Base-by-base conservation (phyloP, 2,888 invertebrate genomes). In the Harpalus rubripes region DNA sequence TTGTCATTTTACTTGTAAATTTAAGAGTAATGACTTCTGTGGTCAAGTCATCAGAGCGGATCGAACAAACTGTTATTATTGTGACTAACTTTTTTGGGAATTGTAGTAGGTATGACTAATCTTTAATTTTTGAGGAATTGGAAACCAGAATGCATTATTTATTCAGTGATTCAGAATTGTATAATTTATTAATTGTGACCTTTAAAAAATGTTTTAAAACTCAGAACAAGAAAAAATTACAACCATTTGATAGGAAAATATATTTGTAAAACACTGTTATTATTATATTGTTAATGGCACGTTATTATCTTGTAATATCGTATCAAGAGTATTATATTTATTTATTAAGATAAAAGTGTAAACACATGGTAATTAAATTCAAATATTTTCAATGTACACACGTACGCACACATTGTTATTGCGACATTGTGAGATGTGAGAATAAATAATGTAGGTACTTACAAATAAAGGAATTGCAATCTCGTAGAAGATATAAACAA, bases 361-460 rank as follows among this genome's bases (percentile, higher is more conserved):
- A 68, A 68, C 68, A 68, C 32, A 68, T 68, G 68, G 32, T 68
- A 68, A 68, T 68, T 63, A 32, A 32, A 68, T 68, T 68, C 39
- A 68, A 68, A 68, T 39, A 68, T 68, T 32, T 68, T 68, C n/a
- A 68, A 22, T 68, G 32, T 68, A 68, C 68, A n/a, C 26, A 68
- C 39, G 68, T 68, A 39, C 39, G n/a, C 26, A 68, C 12, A 7
- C 26, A 68, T 7, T 68, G n/a, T 68, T 12, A 68, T 68, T 68
- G 68, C 68, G 39, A 68, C 68, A 68, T 68, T 32, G 68, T 68
- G n/a, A 39, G 32, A 68, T 32, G 68, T 68, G n/a, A 39, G 32
- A 68, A 68, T 68, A 12, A 39, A 32, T 68, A 65, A 68, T 68
- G 12, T 68, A n/a, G n/a, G n/a, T n/a, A n/a, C n/a, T n/a, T n/a